These are phyloP conservation scores for Anas flavirostris DNA, from an alignment of 2,797 vertebrate species.

Conservation along the genomic window DNA sequence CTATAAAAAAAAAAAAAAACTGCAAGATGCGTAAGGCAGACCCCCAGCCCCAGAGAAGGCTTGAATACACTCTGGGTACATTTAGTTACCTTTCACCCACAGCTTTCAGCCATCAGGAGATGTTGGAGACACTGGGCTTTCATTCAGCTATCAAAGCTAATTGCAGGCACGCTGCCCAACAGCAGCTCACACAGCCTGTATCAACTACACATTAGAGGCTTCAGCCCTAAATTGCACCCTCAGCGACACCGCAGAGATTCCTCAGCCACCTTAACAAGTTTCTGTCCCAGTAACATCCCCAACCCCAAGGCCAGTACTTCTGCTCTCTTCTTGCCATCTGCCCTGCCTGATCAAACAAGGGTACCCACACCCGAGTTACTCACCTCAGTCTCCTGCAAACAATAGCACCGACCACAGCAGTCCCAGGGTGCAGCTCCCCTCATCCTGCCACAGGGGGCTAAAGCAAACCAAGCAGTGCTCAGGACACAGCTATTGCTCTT, in stretches of 20 bases:
- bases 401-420: background rate
- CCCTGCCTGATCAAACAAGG: background rate
- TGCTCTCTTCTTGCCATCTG: background rate
- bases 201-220: background rate
- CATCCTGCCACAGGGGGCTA: background rate
- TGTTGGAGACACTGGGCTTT: background rate
- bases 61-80: background rate
- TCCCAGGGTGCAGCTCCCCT: background rate
- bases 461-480: background rate
- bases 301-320: background rate
- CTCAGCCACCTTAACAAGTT: background rate
- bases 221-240: background rate
- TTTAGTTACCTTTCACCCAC: conserved; percentile 16
- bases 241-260: background rate
- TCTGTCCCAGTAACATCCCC: background rate
- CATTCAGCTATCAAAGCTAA: background rate
- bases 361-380: rapidly evolving
- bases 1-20: background rate
- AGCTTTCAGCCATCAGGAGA: conserved; percentile 7
- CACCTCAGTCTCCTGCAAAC: background rate
- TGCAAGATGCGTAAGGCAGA: conserved; percentile 6
- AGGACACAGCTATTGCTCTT: background rate
- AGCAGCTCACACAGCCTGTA: background rate
- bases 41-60: background rate
- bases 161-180: background rate